These are phyloP conservation scores for Emys orbicularis DNA, from an alignment of 2,797 vertebrate genomes.

Conservation along the genomic window DNA sequence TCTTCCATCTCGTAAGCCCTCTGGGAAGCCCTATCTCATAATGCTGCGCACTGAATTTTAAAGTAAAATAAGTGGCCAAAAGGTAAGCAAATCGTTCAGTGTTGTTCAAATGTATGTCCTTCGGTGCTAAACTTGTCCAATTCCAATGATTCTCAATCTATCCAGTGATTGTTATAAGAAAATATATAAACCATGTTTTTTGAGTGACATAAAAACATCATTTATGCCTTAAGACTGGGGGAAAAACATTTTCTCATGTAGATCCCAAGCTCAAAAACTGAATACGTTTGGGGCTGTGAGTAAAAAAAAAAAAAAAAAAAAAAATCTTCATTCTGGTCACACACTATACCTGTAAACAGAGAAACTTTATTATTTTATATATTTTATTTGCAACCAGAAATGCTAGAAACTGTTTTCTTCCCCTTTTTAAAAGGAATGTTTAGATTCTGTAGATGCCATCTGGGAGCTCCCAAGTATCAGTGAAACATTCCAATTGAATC, in stretches of 20 bases:
- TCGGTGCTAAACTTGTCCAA: constrained; percentile 24
- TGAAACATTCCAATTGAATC: accelerated
- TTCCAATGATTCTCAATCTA: constrained; percentile 52
- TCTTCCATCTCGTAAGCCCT: constrained; percentile 17
- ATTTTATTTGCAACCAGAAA: constrained; percentile 60
- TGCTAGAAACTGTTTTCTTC: constrained; percentile 31
- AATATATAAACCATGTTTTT: constrained; percentile 61
- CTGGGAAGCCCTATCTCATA: constrained; percentile 12
- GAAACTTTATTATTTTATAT: not conserved
- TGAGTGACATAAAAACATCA: constrained; percentile 52
- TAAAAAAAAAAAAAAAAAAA: too few species aligned
- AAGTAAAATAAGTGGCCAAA: constrained; percentile 65
- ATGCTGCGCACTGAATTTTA: constrained; percentile 60
- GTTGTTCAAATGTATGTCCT: constrained; percentile 53
- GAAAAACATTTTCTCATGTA: not conserved
- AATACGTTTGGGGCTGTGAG: not conserved
- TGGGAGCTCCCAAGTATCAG: not conserved
- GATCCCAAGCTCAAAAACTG: not conserved
- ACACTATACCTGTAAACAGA: not conserved
- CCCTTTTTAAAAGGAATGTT: not conserved
- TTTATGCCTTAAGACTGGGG: constrained; percentile 18
- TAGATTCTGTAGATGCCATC: not conserved
- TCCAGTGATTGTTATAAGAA: constrained; percentile 52
- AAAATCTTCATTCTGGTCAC: not conserved
- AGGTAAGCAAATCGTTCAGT: constrained; percentile 36